Evolutionary conservation across 2,797 vertebrate species (phyloP).

Genomic region (Pangasius sanitwongsei): DNA sequence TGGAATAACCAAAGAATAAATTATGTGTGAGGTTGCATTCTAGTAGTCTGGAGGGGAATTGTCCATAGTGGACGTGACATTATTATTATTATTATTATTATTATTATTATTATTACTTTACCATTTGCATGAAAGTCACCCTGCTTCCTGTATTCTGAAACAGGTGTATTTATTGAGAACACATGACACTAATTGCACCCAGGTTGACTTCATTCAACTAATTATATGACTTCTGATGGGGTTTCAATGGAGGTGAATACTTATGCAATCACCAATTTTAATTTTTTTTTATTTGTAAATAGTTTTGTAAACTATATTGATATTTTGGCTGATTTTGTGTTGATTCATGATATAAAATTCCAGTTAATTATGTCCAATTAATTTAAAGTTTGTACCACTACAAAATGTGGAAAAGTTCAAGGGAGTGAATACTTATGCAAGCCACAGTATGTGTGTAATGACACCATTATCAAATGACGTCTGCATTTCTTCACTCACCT

Average conservation of each 20-base stretch:
- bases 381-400: not conserved
- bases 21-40: not conserved
- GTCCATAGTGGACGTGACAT: not conserved
- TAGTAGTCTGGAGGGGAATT: not conserved
- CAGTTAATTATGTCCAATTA: not conserved
- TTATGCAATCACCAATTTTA: not conserved
- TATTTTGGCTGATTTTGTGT: not conserved
- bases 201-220: not conserved
- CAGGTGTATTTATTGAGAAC: not conserved
- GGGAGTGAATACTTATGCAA: not conserved
- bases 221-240: not conserved
- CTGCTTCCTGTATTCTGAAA: not conserved
- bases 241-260: not conserved
- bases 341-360: not conserved
- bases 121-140: not conserved
- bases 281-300: not conserved
- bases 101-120: slow-evolving; percentile 8
- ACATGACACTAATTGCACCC: not conserved
- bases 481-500: slow-evolving; percentile 35
- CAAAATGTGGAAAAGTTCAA: not conserved
- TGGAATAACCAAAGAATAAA: not conserved
- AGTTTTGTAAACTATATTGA: not conserved
- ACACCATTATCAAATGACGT: slow-evolving; percentile 17
- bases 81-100: not conserved
- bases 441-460: slow-evolving; percentile 7